Evolutionary conservation across 2,888 invertebrate genomes (phyloP), one percentile per base, ranked within the genome.

Genomic region (Drosophila merina): DNA sequence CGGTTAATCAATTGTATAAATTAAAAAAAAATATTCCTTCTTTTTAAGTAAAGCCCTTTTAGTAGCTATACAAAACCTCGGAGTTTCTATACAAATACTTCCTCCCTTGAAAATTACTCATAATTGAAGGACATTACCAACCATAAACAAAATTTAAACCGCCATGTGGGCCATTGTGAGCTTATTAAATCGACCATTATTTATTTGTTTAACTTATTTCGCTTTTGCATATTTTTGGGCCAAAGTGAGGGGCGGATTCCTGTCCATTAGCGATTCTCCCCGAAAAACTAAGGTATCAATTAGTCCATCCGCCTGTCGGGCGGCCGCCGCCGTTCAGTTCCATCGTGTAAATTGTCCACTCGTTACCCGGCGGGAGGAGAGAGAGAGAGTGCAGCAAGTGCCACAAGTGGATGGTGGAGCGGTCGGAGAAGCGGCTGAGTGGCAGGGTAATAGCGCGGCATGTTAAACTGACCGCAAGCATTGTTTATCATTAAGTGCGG

Each of bases 401-500:
- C 55, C 38, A 12, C 38, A 31, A 49, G 49, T 26, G 38, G 26
- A 52, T 31, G 58, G 49, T 30, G 40, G 26, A 36, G 28, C 36
- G 52, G 26, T 26, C 9, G 38, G 31, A 51, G 38, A 55, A 60
- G 25, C 36, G 50, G 31, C 45, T 26, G 45, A 55, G 59, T 59
- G 69, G 44, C 69, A 58, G 79, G 79, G 85, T 77, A 86, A 87
- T 85, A 85, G 81, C 77, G 83, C 81, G 85, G 81, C 76, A 77
- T 87, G 88, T 89, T 89, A 88, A 89, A 88, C 85, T 89, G 88
- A 89, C 89, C 89, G 77, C 89, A 87, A 88, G 89, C 88, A 89
- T 89, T 89, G 89, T 89, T 89, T 89, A 89, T 83, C 89, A 88
- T 85, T 82, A 81, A 81, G 82, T 83, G 77, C 75, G 84, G 72